Evolutionary conservation across 2,888 invertebrate genomes (phyloP), one percentile per base, ranked within the genome.

Genomic region (Penaeus monodon): DNA sequence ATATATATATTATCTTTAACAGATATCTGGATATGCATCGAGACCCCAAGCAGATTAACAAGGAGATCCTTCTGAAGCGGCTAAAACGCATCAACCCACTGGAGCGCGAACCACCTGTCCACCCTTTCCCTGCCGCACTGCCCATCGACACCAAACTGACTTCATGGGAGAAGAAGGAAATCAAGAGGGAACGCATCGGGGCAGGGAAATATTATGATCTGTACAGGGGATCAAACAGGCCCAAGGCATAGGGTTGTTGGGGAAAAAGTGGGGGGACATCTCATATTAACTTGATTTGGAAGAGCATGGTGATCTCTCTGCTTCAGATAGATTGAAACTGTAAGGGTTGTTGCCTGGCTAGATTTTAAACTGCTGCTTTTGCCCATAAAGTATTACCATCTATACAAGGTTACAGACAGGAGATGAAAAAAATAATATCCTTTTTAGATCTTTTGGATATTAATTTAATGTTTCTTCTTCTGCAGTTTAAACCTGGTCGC

Each of bases 11-110:
- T 38, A 3, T 38, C 33, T 38, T 88, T 91, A 92, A 27, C 91
- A 94, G 94, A 81, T 99, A 99, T 93, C 94, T 99, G 95, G 99
- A 99, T 92, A 96, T 95, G 91, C 98, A 99, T 92, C 94, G 98
- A 90, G 97, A 99, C 92, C 95, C 95, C 0, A 97, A 98, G 92
- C 95, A 98, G 91, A 95, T 99, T 2, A 96, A 96, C 89, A 97
- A 97, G 92, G 97, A 98, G 92, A 96, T 96, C 92, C 93, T 99
- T 85, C 92, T 96, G 88, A 95, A 95, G 83, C 96, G 98, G 92
- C 92, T 99, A 85, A 95, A 95, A 91, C 94, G 94, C 85, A 95
- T 95, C 29, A 95, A 97, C 93, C 98, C 98, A 0, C 98, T 98
- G 92, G 94, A 95, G 90, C 94, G 94, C 73, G 93, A 94, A 49